Conservation (phyloP, 2,113 vertebrate species). For the Chloroceryle aenea region DNA sequence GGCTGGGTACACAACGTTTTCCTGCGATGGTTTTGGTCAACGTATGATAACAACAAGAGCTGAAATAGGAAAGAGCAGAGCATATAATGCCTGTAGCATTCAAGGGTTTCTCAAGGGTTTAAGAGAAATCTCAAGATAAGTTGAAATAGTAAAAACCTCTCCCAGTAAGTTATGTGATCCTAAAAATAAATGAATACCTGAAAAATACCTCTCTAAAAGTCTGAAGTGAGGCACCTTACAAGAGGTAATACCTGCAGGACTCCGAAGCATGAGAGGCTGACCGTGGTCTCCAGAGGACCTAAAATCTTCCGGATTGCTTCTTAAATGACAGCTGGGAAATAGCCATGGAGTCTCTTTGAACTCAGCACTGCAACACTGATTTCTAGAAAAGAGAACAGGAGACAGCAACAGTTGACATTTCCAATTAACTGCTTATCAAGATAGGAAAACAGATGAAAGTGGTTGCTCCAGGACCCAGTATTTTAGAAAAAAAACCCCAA, state of each 20-base stretch:
- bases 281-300: not conserved
- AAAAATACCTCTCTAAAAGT: not conserved
- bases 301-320: not conserved
- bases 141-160: not conserved
- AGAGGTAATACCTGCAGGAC: not conserved
- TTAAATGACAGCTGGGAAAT: not conserved
- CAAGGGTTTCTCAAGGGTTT: not conserved
- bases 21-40: not conserved
- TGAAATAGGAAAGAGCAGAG: not conserved
- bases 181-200: not conserved
- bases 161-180: not conserved
- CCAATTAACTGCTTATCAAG: not conserved
- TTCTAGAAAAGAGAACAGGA: not conserved
- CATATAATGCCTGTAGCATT: not conserved
- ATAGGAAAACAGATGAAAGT: not conserved
- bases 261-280: not conserved
- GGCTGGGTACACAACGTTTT: not conserved
- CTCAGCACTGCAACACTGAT: not conserved
- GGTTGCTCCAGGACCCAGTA: not conserved
- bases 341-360: not conserved
- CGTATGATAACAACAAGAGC: not conserved
- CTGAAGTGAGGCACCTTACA: not conserved
- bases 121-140: not conserved
- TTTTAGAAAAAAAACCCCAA: not conserved
- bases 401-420: not conserved